phyloP scores from a whole-genome alignment of 2,113 vertebrate genomes.

The Apeltes quadracus region DNA sequence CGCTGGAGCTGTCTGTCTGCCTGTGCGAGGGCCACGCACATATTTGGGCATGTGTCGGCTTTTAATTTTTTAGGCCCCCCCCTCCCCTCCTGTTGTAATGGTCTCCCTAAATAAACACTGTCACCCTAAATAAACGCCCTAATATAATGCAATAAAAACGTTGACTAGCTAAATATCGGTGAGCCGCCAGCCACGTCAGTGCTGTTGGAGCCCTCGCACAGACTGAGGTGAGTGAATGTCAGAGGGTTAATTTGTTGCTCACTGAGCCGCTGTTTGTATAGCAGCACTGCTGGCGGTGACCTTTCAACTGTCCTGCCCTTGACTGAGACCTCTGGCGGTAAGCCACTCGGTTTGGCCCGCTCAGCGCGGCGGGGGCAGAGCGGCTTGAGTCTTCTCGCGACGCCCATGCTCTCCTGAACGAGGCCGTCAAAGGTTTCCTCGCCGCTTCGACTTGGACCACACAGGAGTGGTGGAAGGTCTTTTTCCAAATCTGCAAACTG shows the following conservation, averaged over 20 bases:
- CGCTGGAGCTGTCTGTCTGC: too few species aligned
- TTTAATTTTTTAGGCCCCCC: too few species aligned
- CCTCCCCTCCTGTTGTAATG: too few species aligned
- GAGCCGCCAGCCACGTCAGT: neutral
- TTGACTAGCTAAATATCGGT: slow-evolving; percentile 1
- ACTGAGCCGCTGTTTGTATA: slow-evolving; percentile 65
- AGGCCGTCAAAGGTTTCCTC: slow-evolving; percentile 51
- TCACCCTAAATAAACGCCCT: neutral
- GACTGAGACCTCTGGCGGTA: slow-evolving; percentile 79
- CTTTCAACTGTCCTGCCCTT: slow-evolving; percentile 81
- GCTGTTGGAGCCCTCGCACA: slow-evolving; percentile 7
- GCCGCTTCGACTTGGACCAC: slow-evolving; percentile 46
- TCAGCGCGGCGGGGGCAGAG: slow-evolving; percentile 74
- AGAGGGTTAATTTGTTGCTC: slow-evolving; percentile 53
- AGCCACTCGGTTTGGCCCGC: slow-evolving; percentile 77
- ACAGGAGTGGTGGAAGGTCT: slow-evolving; percentile 53
- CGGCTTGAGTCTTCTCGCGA: slow-evolving; percentile 73
- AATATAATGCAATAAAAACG: neutral
- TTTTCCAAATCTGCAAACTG: slow-evolving; percentile 68
- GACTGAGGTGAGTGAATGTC: slow-evolving; percentile 39
- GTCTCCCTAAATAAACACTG: too few species aligned
- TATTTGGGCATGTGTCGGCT: too few species aligned
- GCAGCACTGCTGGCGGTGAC: slow-evolving; percentile 65
- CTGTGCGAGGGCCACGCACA: too few species aligned
- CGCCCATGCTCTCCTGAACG: slow-evolving; percentile 52